Percentiles rank a stretch among this genome's conserved stretches.
phyloP scores from a whole-genome alignment of 2,113 vertebrate species.

The Semnornis frantzii region DNA sequence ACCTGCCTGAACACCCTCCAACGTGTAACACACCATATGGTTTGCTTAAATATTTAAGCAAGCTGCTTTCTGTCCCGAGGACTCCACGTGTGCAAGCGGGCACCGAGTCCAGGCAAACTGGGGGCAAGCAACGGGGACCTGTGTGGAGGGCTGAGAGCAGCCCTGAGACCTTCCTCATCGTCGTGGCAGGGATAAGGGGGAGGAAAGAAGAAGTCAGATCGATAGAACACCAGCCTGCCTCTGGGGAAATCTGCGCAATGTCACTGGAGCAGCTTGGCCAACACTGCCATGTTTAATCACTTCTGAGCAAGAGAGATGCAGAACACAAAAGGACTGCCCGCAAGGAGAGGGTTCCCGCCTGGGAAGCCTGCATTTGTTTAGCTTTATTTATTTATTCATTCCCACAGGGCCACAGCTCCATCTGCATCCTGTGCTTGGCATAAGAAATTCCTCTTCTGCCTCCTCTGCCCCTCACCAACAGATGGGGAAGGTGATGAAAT shows the following conservation, averaged over 20 bases:
- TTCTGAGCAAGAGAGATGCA: background rate
- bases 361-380: constrained; percentile 45
- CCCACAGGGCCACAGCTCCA: constrained; percentile 23
- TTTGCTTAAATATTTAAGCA: constrained; percentile 61
- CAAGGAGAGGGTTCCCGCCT: constrained; percentile 16
- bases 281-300: constrained; percentile 67
- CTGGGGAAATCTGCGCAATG: constrained; percentile 61
- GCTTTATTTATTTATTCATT: constrained; percentile 55
- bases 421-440: background rate
- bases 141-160: background rate
- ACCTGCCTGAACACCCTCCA: constrained; percentile 28
- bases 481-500: constrained; percentile 34
- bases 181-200: accelerated
- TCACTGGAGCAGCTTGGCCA: constrained; percentile 55
- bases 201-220: background rate
- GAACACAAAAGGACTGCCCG: constrained; percentile 4
- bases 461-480: background rate
- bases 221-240: background rate
- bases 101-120: accelerated
- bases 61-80: background rate
- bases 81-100: background rate
- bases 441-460: constrained; percentile 17
- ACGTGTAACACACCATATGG: background rate
- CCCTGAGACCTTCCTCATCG: background rate
- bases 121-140: background rate